Evolutionary conservation across 2,113 vertebrate species (phyloP).

Genomic region (Amia ocellicauda): DNA sequence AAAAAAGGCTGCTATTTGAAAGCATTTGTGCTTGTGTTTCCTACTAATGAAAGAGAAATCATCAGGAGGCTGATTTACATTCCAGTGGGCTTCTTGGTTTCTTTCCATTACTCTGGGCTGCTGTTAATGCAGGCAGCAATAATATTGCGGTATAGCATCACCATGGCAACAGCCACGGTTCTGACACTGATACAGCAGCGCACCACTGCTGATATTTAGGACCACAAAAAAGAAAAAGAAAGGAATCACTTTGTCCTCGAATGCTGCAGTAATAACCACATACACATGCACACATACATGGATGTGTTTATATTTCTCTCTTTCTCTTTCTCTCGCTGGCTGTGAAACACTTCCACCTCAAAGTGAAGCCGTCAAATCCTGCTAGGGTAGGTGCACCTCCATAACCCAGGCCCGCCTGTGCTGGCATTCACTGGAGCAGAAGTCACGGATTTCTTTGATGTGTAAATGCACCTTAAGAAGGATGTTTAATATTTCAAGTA

Average conservation of each 20-base stretch:
- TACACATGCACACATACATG: neutral
- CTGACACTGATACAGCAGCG: conserved; percentile 63
- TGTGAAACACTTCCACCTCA: conserved; percentile 26
- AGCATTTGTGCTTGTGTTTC: conserved; percentile 7
- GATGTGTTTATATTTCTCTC: conserved; percentile 18
- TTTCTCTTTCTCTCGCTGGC: neutral
- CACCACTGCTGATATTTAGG: conserved; percentile 56
- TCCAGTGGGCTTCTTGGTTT: conserved; percentile 54
- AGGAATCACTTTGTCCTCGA: neutral
- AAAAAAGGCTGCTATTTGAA: no score
- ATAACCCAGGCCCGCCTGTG: conserved; percentile 12
- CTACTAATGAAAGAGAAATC: conserved; percentile 65
- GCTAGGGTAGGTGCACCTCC: neutral
- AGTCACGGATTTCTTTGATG: conserved; percentile 64
- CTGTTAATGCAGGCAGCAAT: conserved; percentile 50
- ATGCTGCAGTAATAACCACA: neutral
- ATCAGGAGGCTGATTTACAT: conserved; percentile 65
- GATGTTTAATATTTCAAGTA: conserved; percentile 67
- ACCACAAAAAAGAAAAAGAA: conserved; percentile 46
- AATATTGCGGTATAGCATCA: conserved; percentile 70
- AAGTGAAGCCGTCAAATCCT: conserved; percentile 5
- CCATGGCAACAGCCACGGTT: conserved; percentile 70
- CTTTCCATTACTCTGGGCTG: conserved; percentile 51
- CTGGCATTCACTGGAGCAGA: conserved; percentile 23
- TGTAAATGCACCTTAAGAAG: conserved; percentile 66